phyloP scores from a whole-genome alignment of 2,797 vertebrate species.

The Prunella strophiata region DNA sequence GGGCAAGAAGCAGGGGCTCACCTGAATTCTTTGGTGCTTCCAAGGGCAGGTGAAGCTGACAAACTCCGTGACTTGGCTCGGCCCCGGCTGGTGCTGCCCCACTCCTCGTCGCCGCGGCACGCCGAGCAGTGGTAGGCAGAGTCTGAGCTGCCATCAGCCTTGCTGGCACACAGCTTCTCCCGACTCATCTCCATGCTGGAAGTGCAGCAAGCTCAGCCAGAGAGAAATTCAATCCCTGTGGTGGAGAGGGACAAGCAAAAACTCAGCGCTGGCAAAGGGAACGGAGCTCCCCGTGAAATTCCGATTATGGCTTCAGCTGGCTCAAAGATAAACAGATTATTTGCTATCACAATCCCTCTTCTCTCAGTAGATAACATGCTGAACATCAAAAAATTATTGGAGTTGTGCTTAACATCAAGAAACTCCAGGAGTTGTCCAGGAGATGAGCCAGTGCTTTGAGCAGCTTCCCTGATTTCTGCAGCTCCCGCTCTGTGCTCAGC shows the following conservation, averaged over 20 bases:
- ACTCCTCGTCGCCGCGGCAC: conserved; percentile 79
- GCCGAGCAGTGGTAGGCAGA: conserved; percentile 79
- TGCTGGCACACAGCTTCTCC: conserved; percentile 66
- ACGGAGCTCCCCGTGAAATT: background rate
- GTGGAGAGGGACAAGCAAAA: background rate
- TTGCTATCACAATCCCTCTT: background rate
- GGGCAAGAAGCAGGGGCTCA: conserved; percentile 29
- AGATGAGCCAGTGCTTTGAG: background rate
- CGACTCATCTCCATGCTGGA: conserved; percentile 79
- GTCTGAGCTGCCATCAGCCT: conserved; percentile 73
- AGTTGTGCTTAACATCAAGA: background rate
- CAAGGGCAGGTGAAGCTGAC: conserved; percentile 84
- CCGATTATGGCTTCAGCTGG: fast-evolving
- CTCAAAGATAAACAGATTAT: background rate
- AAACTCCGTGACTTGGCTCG: conserved; percentile 89
- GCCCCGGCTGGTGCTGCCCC: conserved; percentile 71
- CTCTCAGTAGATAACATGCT: background rate
- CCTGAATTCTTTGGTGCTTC: conserved; percentile 89
- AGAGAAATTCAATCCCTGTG: conserved; percentile 6
- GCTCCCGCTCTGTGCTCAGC: background rate
- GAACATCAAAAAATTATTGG: background rate
- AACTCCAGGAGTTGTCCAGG: background rate
- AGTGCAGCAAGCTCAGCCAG: background rate
- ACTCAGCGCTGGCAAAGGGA: background rate
- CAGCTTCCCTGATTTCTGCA: background rate